phyloP scores from a whole-genome alignment of 1,140 invertebrate species.

The Ericerus pela region DNA sequence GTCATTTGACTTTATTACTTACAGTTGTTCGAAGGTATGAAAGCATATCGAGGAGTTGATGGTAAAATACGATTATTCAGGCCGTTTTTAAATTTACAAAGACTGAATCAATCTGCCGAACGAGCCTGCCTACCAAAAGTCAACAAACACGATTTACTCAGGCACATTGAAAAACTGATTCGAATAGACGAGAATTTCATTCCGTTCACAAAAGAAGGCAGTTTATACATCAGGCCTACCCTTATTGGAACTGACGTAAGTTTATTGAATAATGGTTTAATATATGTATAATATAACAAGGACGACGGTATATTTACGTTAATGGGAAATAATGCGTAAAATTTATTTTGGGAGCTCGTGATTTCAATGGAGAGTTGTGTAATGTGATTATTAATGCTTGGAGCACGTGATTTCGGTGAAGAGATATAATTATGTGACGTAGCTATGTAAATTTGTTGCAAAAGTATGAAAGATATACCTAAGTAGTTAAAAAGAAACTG shows the following conservation, averaged over 20 bases:
- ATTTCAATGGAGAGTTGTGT: too few species aligned
- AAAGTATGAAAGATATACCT: too few species aligned
- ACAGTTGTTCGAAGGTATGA: conserved; percentile 97
- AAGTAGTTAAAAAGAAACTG: too few species aligned
- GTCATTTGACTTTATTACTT: conserved; percentile 19
- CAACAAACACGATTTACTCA: conserved; percentile 70
- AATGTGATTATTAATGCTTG: too few species aligned
- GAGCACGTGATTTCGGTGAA: too few species aligned
- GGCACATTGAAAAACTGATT: conserved; percentile 73
- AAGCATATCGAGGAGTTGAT: conserved; percentile 89
- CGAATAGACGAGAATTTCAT: conserved; percentile 95
- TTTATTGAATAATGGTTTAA: too few species aligned
- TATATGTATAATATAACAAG: too few species aligned
- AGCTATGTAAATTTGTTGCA: too few species aligned
- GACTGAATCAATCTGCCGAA: conserved; percentile 75
- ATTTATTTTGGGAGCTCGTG: too few species aligned
- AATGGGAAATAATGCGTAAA: too few species aligned
- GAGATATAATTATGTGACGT: too few species aligned
- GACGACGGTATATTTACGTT: too few species aligned
- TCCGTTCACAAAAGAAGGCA: conserved; percentile 71
- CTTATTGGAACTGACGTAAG: conserved; percentile 92
- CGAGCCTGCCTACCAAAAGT: conserved; percentile 81
- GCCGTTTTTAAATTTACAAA: conserved; percentile 85
- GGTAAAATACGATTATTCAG: conserved; percentile 86
- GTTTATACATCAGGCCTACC: conserved; percentile 91